Percentiles rank a stretch among this genome's conserved stretches.
Conservation (phyloP, 2,888 invertebrate genomes). For the Ariolimax columbianus region DNA sequence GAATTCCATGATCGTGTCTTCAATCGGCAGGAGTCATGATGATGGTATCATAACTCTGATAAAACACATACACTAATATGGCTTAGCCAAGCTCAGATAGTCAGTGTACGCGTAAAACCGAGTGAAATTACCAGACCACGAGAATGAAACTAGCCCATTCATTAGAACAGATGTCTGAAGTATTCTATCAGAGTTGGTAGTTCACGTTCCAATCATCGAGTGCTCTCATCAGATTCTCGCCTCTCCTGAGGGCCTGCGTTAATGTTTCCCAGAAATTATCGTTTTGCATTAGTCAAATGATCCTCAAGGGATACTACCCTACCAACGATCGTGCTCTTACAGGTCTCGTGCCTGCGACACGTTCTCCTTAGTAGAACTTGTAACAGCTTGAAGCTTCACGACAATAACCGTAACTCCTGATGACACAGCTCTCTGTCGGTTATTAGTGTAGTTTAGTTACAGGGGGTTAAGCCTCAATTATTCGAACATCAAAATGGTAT, state of each 20-base stretch:
- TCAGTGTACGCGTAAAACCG: too few species aligned
- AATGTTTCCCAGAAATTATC: constrained; percentile 13
- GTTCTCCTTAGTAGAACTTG: not conserved
- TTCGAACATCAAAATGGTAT: not conserved
- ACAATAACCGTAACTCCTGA: not conserved
- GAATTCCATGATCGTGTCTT: too few species aligned
- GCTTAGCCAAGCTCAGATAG: too few species aligned
- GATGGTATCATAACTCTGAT: too few species aligned
- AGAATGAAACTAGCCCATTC: too few species aligned
- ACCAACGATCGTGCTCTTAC: not conserved
- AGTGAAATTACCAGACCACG: too few species aligned
- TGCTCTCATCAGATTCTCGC: not conserved
- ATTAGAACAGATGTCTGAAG: too few species aligned
- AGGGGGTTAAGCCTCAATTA: not conserved
- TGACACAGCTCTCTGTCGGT: not conserved
- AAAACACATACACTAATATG: too few species aligned
- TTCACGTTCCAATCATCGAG: too few species aligned
- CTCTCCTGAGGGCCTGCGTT: too few species aligned
- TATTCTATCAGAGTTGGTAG: too few species aligned
- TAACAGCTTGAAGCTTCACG: not conserved
- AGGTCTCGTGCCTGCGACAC: not conserved
- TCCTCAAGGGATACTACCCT: not conserved
- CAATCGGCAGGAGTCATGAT: too few species aligned
- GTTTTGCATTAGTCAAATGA: constrained; percentile 4
- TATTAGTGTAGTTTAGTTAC: not conserved